These are phyloP conservation scores for Crotalus horridus DNA, from an alignment of 2,113 vertebrate species.

Conservation along the genomic window DNA sequence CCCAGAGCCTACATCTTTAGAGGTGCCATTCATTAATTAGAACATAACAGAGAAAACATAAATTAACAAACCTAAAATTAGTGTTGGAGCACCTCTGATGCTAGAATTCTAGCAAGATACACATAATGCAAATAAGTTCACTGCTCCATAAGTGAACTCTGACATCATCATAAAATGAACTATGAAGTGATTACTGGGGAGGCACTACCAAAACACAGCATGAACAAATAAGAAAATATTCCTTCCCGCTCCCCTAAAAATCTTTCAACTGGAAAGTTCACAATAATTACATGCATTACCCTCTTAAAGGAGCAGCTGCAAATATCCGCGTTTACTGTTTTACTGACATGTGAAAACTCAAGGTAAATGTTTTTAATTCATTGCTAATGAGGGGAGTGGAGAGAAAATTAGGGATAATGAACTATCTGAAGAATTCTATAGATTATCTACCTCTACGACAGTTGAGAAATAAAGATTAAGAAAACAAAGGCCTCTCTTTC, in stretches of 20 bases:
- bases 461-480: not conserved
- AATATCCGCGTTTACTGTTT: conserved; percentile 19
- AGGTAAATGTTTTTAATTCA: conserved; percentile 30
- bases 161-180: not conserved
- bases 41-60: conserved; percentile 57
- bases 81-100: conserved; percentile 53
- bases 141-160: not conserved
- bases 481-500: not conserved
- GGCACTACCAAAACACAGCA: not conserved
- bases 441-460: not conserved
- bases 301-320: not conserved
- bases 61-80: conserved; percentile 61
- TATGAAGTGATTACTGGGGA: not conserved
- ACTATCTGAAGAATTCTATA: not conserved
- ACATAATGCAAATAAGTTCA: not conserved
- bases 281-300: not conserved
- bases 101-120: not conserved
- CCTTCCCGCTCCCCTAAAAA: not conserved
- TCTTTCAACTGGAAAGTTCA: not conserved
- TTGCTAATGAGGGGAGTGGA: conserved; percentile 40
- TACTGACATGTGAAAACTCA: conserved; percentile 34
- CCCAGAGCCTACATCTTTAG: conserved; percentile 53
- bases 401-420: too few relatives aligned
- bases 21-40: conserved; percentile 61
- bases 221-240: not conserved